phyloP scores from a whole-genome alignment of 2,113 vertebrate genomes.

The Otis tarda region DNA sequence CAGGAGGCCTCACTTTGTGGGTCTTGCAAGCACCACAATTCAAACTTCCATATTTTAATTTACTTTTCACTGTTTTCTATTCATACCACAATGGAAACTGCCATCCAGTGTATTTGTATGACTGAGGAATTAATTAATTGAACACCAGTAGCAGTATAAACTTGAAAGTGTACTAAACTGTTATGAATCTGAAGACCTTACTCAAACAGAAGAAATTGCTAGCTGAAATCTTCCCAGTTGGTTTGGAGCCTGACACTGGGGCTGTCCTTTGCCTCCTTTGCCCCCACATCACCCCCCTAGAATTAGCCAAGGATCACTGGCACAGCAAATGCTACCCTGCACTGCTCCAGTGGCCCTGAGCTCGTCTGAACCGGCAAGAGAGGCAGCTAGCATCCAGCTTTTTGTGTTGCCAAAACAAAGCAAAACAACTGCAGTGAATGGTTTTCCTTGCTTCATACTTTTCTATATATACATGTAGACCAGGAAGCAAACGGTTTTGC shows the following conservation, averaged over 20 bases:
- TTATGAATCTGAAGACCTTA: not conserved
- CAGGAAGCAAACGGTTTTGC: not conserved
- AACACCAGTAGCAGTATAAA: not conserved
- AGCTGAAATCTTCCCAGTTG: not conserved
- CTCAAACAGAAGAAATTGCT: not conserved
- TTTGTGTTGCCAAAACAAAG: conserved; percentile 45
- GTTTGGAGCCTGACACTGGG: not conserved
- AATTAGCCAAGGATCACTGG: not conserved
- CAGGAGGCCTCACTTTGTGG: not conserved
- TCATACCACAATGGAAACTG: not conserved
- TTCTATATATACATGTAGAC: not conserved
- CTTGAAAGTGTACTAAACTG: not conserved
- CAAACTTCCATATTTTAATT: not conserved
- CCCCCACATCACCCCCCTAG: not conserved
- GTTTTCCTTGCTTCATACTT: not conserved
- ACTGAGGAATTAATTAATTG: not conserved
- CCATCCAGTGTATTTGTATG: not conserved
- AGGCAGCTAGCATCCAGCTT: not conserved
- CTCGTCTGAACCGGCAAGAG: not conserved
- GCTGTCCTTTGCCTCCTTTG: conserved; percentile 8
- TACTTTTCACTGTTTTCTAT: not conserved
- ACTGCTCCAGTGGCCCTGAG: not conserved
- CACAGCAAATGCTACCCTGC: not conserved
- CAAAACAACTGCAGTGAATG: not conserved
- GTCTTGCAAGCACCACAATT: not conserved